phyloP scores from a whole-genome alignment of 92 coral and sea anemone genomes.

The Umimayanthus chanpuru region DNA sequence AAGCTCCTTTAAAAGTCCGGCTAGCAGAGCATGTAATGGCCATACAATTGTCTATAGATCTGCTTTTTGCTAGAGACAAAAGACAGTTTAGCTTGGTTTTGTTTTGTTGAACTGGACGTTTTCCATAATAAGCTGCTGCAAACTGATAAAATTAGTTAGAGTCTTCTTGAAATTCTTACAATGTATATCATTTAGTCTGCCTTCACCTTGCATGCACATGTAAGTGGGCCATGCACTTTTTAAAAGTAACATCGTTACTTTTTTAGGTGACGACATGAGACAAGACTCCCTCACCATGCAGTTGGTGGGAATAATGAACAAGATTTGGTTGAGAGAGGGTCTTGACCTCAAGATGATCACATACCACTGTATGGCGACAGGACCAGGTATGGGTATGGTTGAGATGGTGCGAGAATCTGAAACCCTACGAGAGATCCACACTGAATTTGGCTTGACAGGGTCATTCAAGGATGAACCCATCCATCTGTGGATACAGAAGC shows the following conservation, averaged over 20 bases:
- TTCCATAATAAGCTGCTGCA: too few relatives aligned
- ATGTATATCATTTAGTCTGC: too few relatives aligned
- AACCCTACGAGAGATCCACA: constrained; percentile 93
- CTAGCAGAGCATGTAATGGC: too few relatives aligned
- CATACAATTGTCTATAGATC: too few relatives aligned
- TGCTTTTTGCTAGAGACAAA: too few relatives aligned
- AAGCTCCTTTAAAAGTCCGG: too few relatives aligned
- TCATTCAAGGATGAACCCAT: constrained; percentile 98
- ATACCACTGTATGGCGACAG: constrained; percentile 96
- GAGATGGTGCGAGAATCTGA: constrained; percentile 88
- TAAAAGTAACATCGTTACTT: background rate
- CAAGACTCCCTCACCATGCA: constrained; percentile 97
- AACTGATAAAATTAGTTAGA: too few relatives aligned
- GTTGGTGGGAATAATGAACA: constrained; percentile 96
- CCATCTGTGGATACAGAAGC: constrained; percentile 90
- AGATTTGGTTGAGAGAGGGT: constrained; percentile 96
- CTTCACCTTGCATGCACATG: too few relatives aligned
- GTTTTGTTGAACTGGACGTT: too few relatives aligned
- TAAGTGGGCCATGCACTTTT: background rate
- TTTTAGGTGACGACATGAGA: constrained; percentile 86
- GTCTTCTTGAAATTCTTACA: too few relatives aligned
- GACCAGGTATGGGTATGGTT: constrained; percentile 93
- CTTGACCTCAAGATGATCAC: constrained; percentile 96
- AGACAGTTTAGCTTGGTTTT: too few relatives aligned
- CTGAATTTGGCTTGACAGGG: constrained; percentile 94